Percentiles rank a stretch among this genome's conserved stretches.
phyloP scores from a whole-genome alignment of 2,797 vertebrate genomes.

The Fratercula arctica region DNA sequence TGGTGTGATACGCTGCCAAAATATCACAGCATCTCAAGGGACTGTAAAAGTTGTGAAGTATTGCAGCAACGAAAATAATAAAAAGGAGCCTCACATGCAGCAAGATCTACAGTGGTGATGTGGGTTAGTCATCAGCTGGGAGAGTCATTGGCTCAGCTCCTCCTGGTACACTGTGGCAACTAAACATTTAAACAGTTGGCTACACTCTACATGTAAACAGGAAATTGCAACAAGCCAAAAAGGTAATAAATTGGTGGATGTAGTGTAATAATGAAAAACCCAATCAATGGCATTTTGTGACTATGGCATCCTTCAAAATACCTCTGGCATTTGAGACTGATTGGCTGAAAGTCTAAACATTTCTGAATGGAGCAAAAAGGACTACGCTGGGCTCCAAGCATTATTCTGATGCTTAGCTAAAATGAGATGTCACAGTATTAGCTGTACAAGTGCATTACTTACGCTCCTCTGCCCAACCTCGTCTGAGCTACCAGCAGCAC shows the following conservation, averaged over 20 bases:
- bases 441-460: constrained; percentile 63
- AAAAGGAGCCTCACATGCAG: constrained; percentile 72
- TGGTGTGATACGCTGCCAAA: constrained; percentile 58
- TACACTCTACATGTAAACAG: constrained; percentile 79
- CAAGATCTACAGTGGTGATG: constrained; percentile 76
- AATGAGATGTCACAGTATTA: constrained; percentile 77
- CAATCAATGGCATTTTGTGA: constrained; percentile 67
- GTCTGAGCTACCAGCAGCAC: constrained; percentile 47
- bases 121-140: constrained; percentile 76
- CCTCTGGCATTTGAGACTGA: constrained; percentile 73
- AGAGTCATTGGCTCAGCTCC: constrained; percentile 75
- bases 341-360: constrained; percentile 67
- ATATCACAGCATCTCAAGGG: constrained; percentile 68
- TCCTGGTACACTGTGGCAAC: constrained; percentile 78
- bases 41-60: constrained; percentile 71
- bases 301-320: constrained; percentile 78
- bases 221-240: constrained; percentile 77
- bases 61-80: constrained; percentile 73
- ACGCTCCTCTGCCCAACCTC: constrained; percentile 48
- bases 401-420: constrained; percentile 68
- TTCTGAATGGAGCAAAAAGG: constrained; percentile 65
- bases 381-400: constrained; percentile 45
- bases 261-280: constrained; percentile 74
- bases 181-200: constrained; percentile 77
- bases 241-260: constrained; percentile 72